These are phyloP conservation scores for Ciconia maguari DNA, from an alignment of 2,113 vertebrate species.

Conservation along the genomic window DNA sequence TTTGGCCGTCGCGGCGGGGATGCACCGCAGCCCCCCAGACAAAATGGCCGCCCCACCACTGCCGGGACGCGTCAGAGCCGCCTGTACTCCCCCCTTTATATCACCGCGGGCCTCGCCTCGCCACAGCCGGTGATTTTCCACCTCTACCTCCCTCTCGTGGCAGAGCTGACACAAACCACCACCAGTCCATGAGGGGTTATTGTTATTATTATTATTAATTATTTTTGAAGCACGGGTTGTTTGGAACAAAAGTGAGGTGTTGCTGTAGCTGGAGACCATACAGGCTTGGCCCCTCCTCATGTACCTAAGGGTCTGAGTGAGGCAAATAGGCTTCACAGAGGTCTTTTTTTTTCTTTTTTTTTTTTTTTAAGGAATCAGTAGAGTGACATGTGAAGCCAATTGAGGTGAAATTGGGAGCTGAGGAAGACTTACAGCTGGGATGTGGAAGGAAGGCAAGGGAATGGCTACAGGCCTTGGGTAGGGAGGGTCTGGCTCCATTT, in stretches of 20 bases:
- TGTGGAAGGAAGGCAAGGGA: neutral
- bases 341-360: neutral
- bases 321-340: neutral
- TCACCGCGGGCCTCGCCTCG: neutral
- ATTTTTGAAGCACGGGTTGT: neutral
- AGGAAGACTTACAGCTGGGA: neutral
- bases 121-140: rapidly evolving
- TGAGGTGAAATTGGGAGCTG: neutral
- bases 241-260: rapidly evolving
- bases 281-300: rapidly evolving
- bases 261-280: rapidly evolving
- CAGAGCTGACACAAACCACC: neutral
- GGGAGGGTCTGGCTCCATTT: neutral
- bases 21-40: rapidly evolving
- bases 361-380: neutral
- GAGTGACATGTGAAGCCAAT: neutral
- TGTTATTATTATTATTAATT: neutral
- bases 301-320: neutral
- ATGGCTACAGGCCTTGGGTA: rapidly evolving
- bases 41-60: rapidly evolving
- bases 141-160: neutral
- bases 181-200: rapidly evolving
- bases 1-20: rapidly evolving
- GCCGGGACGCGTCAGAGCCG: rapidly evolving
- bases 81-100: rapidly evolving